These are phyloP conservation scores for Acestrorhynchus altus DNA, from an alignment of 2,797 vertebrate genomes.

Conservation along the genomic window DNA sequence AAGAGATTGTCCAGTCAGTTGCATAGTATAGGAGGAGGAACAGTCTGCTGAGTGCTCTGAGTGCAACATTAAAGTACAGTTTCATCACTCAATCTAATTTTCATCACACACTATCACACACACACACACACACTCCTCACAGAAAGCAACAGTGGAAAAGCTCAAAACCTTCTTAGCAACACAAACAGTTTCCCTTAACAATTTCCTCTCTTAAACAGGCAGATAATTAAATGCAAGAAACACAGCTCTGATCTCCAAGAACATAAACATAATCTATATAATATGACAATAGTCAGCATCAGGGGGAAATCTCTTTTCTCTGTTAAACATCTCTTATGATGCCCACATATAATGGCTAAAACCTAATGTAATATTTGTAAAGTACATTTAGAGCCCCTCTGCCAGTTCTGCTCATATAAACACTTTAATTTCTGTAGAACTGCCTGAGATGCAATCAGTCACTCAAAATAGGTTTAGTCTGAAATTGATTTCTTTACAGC, in stretches of 20 bases:
- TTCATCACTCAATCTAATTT: background rate
- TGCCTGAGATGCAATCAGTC: background rate
- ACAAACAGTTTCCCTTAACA: background rate
- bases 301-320: background rate
- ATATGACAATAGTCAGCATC: background rate
- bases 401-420: no score
- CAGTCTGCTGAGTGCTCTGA: constrained; percentile 14
- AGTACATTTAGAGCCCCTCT: no score
- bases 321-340: background rate
- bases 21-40: constrained; percentile 79
- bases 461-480: background rate
- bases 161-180: background rate
- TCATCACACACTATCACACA: background rate
- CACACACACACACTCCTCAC: constrained; percentile 1
- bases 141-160: background rate
- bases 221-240: background rate
- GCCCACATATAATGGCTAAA: no score
- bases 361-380: no score
- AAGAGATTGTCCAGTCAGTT: constrained; percentile 78
- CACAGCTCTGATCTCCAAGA: background rate
- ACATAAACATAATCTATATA: background rate
- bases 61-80: background rate
- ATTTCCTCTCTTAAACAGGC: background rate
- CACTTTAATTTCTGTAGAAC: no score
- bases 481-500: background rate